These are phyloP conservation scores for Palythoa grandis DNA, from an alignment of 92 coral and sea anemone species.

Conservation along the genomic window DNA sequence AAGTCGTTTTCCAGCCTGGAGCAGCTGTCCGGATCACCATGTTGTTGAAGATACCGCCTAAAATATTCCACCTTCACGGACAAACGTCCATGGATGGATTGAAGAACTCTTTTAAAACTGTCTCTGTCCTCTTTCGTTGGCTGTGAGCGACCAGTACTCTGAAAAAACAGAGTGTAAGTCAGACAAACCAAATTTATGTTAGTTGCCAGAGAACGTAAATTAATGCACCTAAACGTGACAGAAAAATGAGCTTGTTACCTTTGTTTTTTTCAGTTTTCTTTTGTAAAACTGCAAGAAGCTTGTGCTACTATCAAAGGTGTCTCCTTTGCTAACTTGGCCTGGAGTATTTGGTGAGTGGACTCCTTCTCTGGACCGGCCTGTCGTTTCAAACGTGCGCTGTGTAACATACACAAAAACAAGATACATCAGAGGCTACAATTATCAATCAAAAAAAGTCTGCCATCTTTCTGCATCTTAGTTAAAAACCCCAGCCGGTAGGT, in stretches of 20 bases:
- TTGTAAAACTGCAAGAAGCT: constrained; percentile 87
- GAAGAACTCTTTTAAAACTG: constrained; percentile 75
- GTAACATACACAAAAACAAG: background rate
- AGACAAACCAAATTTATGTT: background rate
- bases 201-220: background rate
- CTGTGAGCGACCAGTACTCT: constrained; percentile 91
- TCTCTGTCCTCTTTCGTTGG: constrained; percentile 90
- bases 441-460: background rate
- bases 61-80: constrained; percentile 86
- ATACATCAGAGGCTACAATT: background rate
- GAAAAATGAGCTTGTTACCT: constrained; percentile 47
- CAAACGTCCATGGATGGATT: constrained; percentile 85
- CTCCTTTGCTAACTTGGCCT: constrained; percentile 74
- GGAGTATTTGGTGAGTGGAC: constrained; percentile 74
- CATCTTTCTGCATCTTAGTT: background rate
- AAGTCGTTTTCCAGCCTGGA: constrained; percentile 93
- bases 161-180: background rate
- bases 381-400: constrained; percentile 71
- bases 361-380: constrained; percentile 48
- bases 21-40: constrained; percentile 87
- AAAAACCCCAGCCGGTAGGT: background rate
- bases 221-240: background rate
- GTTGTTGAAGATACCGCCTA: constrained; percentile 87
- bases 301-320: constrained; percentile 74
- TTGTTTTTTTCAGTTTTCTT: constrained; percentile 72